phyloP scores from a whole-genome alignment of 1,140 invertebrate genomes.

The Cecropterus lyciades region DNA sequence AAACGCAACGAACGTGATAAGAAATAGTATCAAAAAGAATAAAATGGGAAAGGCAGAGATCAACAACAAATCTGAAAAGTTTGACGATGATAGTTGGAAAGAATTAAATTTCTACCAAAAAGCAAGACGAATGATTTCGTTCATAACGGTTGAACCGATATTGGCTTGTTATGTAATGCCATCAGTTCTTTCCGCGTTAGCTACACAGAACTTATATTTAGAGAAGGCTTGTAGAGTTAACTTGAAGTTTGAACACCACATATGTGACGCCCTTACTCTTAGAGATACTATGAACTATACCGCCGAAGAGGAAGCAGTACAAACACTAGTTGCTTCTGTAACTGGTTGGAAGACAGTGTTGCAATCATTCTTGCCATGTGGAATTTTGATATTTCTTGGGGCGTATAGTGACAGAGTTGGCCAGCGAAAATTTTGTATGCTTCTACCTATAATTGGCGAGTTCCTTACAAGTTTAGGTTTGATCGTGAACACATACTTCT shows the following conservation, averaged over 20 bases:
- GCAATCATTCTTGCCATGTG: constrained; percentile 89
- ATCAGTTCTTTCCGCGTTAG: constrained; percentile 90
- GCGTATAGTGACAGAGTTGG: constrained; percentile 90
- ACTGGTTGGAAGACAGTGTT: constrained; percentile 92
- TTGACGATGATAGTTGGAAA: constrained; percentile 63
- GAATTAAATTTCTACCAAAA: constrained; percentile 84
- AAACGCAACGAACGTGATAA: constrained; percentile 58
- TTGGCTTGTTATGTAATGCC: constrained; percentile 92
- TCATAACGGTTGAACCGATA: constrained; percentile 92
- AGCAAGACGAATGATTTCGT: constrained; percentile 83
- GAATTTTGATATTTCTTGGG: constrained; percentile 91
- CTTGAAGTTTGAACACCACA: constrained; percentile 87
- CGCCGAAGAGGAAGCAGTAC: constrained; percentile 89
- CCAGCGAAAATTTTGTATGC: constrained; percentile 92
- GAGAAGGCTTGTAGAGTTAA: constrained; percentile 94
- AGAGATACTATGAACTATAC: constrained; percentile 89
- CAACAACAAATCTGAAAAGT: constrained; percentile 45
- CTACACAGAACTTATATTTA: constrained; percentile 92
- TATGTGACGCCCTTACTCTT: constrained; percentile 89
- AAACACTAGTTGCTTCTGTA: constrained; percentile 91
- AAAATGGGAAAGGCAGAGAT: constrained; percentile 53
- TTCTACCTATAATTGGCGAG: constrained; percentile 92
- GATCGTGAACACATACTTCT: constrained; percentile 91
- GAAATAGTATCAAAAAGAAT: constrained; percentile 59
- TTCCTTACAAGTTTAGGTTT: constrained; percentile 91